These are phyloP conservation scores for Lagenorhynchus albirostris DNA, from an alignment of 2,113 vertebrate genomes.

Conservation along the genomic window DNA sequence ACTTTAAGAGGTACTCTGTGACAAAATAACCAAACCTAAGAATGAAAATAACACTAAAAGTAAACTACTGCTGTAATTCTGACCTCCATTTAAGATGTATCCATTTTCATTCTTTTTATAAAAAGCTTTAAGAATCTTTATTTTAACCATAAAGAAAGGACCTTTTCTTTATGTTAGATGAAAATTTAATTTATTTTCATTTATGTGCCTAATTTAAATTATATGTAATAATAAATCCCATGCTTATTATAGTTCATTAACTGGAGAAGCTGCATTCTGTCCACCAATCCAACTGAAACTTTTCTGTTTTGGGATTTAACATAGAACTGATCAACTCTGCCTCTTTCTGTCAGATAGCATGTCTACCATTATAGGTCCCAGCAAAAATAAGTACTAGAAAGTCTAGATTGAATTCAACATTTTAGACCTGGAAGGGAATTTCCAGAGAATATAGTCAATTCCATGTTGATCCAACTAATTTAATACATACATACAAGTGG, in stretches of 20 bases:
- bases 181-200: slow-evolving; percentile 32
- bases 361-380: background rate
- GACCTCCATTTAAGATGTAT: background rate
- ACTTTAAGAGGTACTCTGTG: background rate
- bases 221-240: background rate
- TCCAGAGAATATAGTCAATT: background rate
- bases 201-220: background rate
- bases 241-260: background rate
- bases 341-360: background rate
- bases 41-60: background rate
- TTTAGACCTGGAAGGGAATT: background rate
- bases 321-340: background rate
- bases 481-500: background rate
- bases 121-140: background rate
- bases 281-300: background rate
- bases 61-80: background rate
- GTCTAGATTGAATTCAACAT: background rate
- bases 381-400: background rate
- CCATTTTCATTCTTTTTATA: background rate
- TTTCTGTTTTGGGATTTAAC: background rate
- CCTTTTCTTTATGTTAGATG: background rate
- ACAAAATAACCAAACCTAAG: background rate
- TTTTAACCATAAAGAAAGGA: slow-evolving; percentile 2
- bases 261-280: background rate
- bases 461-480: background rate